Percentiles rank a stretch among this genome's conserved stretches.
These are phyloP conservation scores for Coelogynopora nodosa DNA, from an alignment of 2,888 invertebrate genomes.

Conservation along the genomic window DNA sequence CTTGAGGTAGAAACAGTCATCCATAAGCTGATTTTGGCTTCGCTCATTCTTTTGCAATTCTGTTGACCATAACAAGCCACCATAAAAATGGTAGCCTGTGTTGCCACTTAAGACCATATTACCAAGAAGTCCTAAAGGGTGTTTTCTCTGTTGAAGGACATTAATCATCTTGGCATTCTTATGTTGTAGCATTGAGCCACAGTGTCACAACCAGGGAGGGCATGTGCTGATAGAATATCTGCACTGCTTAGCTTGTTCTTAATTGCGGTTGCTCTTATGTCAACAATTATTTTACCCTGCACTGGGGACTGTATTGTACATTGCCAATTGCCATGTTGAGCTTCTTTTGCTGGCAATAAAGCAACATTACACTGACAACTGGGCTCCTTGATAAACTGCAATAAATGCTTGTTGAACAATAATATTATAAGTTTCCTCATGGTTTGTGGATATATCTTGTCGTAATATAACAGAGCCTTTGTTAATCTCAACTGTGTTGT, in stretches of 20 bases:
- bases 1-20: background rate
- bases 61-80: constrained; percentile 25
- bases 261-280: background rate
- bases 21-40: background rate
- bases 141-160: background rate
- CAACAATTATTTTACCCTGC: background rate
- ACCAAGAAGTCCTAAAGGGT: background rate
- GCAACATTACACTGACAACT: background rate
- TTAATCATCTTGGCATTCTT: background rate
- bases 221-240: constrained; percentile 18
- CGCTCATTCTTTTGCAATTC: constrained; percentile 8
- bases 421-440: constrained; percentile 48
- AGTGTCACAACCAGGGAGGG: constrained; percentile 8
- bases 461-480: constrained; percentile 24
- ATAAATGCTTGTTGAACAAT: constrained; percentile 46
- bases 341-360: background rate
- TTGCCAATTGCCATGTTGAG: background rate
- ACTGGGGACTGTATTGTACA: constrained; percentile 13
- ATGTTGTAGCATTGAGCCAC: constrained; percentile 1
- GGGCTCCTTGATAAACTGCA: background rate
- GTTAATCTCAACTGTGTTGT: constrained; percentile 16
- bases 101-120: background rate
- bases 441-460: constrained; percentile 46
- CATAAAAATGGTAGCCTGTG: constrained; percentile 19
- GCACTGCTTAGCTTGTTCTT: background rate